Percentiles rank a stretch among this genome's conserved stretches.
Evolutionary conservation across 2,888 invertebrate genomes (phyloP).

Genomic region (Cheilosia variabilis): DNA sequence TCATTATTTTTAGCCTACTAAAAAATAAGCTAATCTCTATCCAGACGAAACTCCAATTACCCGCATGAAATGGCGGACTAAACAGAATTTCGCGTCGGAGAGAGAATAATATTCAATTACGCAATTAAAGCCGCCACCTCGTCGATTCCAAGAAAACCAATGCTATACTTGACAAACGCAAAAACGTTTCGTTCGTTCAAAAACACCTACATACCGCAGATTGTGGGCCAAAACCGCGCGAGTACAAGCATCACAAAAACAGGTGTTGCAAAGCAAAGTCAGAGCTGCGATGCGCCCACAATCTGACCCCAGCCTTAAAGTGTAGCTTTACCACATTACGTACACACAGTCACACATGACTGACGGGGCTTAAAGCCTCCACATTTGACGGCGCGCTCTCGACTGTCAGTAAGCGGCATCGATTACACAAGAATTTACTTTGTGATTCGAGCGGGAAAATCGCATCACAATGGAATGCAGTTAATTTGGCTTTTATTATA

Average conservation of each 20-base stretch:
- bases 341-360: background rate
- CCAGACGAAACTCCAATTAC: too few species aligned
- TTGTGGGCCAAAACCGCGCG: conserved; percentile 48
- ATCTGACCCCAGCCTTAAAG: conserved; percentile 43
- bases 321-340: background rate
- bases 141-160: conserved; percentile 16
- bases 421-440: conserved; percentile 59
- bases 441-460: conserved; percentile 33
- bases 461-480: conserved; percentile 60
- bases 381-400: conserved; percentile 20
- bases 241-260: conserved; percentile 1
- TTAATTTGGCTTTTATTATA: conserved; percentile 39
- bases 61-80: too few species aligned
- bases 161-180: conserved; percentile 37
- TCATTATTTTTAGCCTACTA: background rate
- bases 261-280: conserved; percentile 56
- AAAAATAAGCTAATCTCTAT: too few species aligned
- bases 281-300: conserved; percentile 62
- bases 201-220: conserved; percentile 57
- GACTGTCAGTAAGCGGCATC: conserved; percentile 52
- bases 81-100: background rate
- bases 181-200: conserved; percentile 47
- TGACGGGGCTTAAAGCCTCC: conserved; percentile 7
- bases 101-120: conserved; percentile 34
- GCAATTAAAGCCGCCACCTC: conserved; percentile 50